Evolutionary conservation across 2,113 vertebrate species (phyloP), one percentile per base, ranked within the genome.

Genomic region (Tamias sibiricus): DNA sequence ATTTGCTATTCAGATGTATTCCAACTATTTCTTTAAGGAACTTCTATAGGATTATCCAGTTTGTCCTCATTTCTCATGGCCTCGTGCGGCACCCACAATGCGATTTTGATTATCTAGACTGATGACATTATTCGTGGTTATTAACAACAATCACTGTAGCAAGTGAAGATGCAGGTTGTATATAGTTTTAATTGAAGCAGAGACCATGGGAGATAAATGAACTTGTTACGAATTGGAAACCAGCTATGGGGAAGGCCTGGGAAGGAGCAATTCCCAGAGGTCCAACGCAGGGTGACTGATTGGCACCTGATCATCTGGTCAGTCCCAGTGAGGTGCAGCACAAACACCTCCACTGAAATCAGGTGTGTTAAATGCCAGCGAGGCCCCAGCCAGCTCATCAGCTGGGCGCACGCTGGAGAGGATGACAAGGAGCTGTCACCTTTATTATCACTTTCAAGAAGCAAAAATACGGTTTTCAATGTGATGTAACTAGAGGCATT

Each of bases 341-440:
- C 5, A 76, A 64, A 57, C 32, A 1, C 28, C 35, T 30, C 57
- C 30, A 4, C 4, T 87, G 17, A 69, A 52, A 71, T 94, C 2
- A 30, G 90, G 19, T 42, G 86, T 47, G 71, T 35, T 35, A 35
- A 95, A 96, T 91, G 80, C 40, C 49, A 95, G 75, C 19, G 87
- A 90, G 95, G 40, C 30, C 93, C 93, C 87, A 68, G 75, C 88
- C 82, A 85, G 62, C 97, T 98, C 52, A 57, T 97, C 98, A 98
- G 92, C 88, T 93, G 66, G 69, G 85, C 94, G 14, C 62, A n/a
- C 81, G n/a, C 84, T 30, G 83, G 40, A 97, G n/a, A 91, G 83
- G 66, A 87, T 47, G 28, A 66, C 12, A 71, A 93, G 84, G 28
- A 96, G 75, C 19, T 71, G 44, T 80, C 94, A 22, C 77, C 92